phyloP scores from a whole-genome alignment of 1,140 invertebrate genomes.

The Drosophila simulans region DNA sequence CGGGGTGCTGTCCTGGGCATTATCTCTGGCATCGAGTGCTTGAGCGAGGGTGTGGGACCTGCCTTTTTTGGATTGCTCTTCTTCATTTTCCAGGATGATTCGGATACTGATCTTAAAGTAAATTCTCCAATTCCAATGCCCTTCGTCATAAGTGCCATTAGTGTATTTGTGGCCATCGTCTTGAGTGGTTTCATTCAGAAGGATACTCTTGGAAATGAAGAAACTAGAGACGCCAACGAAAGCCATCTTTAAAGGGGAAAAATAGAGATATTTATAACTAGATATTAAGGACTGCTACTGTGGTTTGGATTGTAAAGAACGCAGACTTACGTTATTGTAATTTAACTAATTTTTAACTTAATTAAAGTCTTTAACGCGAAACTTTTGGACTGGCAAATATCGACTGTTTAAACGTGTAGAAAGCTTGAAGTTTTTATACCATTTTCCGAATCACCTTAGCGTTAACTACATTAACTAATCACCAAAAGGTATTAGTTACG shows the following conservation, averaged over 20 bases:
- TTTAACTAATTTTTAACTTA: too few relatives aligned
- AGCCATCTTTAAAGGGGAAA: background rate
- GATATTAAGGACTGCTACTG: background rate
- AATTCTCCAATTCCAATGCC: slow-evolving; percentile 95
- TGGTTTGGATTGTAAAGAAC: background rate
- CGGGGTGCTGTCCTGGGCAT: slow-evolving; percentile 99
- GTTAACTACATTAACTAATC: too few relatives aligned
- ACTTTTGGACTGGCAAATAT: background rate
- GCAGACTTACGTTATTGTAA: background rate
- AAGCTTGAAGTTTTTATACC: too few relatives aligned
- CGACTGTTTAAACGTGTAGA: background rate
- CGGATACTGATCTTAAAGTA: slow-evolving; percentile 87
- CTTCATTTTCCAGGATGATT: slow-evolving; percentile 98
- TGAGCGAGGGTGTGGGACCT: slow-evolving; percentile 96
- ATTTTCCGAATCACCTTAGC: too few relatives aligned
- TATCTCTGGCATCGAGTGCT: slow-evolving; percentile 97
- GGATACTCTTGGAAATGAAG: background rate
- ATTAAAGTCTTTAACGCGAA: background rate
- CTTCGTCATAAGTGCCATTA: slow-evolving; percentile 98
- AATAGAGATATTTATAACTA: background rate
- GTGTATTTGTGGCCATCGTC: slow-evolving; percentile 97
- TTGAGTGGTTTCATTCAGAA: slow-evolving; percentile 93
- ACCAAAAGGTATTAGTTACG: background rate
- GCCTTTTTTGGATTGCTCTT: slow-evolving; percentile 99
- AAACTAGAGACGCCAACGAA: background rate